These are phyloP conservation scores for Helicoverpa assulta DNA, from an alignment of 2,888 invertebrate species.

Conservation along the genomic window DNA sequence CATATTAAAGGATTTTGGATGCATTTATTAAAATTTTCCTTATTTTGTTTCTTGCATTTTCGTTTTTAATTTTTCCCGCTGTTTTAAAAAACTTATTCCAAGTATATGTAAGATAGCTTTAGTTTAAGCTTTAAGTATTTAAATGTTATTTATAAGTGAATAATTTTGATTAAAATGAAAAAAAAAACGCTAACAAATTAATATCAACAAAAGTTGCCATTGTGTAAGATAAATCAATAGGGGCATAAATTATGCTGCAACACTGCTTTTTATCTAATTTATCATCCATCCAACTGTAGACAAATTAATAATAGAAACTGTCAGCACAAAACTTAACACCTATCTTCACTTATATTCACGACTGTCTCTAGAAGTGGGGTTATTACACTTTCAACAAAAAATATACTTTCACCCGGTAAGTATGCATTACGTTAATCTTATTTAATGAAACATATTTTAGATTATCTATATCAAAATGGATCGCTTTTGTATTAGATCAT, in stretches of 20 bases:
- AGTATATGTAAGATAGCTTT: no score
- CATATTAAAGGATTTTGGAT: background rate
- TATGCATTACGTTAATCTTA: slow-evolving; percentile 12
- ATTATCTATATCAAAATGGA: slow-evolving; percentile 47
- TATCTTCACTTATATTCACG: background rate
- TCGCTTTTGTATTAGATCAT: slow-evolving; percentile 35
- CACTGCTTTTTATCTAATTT: no score
- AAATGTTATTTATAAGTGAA: no score
- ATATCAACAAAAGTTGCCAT: no score
- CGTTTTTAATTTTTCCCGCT: no score
- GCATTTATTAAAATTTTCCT: background rate
- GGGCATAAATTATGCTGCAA: no score
- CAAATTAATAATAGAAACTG: background rate
- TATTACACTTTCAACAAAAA: slow-evolving; percentile 13
- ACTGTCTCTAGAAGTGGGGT: background rate
- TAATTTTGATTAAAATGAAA: no score
- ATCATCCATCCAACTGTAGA: background rate
- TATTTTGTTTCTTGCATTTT: background rate
- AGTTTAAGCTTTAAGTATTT: no score
- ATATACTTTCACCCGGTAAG: slow-evolving; percentile 26
- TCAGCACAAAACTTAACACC: background rate
- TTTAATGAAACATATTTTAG: slow-evolving; percentile 18
- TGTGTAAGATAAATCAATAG: no score
- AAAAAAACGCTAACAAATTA: no score
- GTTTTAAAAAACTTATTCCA: no score